Percentiles rank a stretch among this genome's conserved stretches.
Evolutionary conservation across 2,113 vertebrate species (phyloP).

Genomic region (Cephalopholis sonnerati): DNA sequence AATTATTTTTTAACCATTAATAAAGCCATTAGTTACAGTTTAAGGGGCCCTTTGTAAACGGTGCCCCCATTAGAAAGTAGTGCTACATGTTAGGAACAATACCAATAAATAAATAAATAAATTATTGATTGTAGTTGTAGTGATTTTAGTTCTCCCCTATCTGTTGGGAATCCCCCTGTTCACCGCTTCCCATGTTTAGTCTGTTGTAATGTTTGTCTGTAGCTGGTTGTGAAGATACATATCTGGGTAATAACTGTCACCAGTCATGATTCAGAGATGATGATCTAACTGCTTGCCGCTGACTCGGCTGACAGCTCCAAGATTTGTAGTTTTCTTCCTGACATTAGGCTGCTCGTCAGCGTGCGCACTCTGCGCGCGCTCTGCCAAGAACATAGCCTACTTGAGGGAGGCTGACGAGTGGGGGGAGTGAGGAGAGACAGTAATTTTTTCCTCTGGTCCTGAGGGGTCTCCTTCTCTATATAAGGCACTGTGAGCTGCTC

Average conservation of each 20-base stretch:
- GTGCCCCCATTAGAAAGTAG: neutral
- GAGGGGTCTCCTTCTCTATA: conserved; percentile 84
- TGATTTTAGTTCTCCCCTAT: neutral
- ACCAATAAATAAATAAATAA: no score
- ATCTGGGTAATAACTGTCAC: conserved; percentile 8
- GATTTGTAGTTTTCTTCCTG: conserved; percentile 39
- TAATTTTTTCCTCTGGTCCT: conserved; percentile 61
- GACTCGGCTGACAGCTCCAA: conserved; percentile 21
- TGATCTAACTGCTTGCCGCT: conserved; percentile 3
- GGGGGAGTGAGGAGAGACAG: conserved; percentile 60
- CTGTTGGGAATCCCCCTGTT: no score
- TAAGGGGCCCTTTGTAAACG: neutral
- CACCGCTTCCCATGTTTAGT: neutral
- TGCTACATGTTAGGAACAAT: neutral
- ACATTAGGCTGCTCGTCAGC: conserved; percentile 32
- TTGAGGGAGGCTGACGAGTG: conserved; percentile 52
- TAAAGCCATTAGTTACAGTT: neutral
- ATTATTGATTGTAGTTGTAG: no score
- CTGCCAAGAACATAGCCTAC: conserved; percentile 77
- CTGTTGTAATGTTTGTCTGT: neutral
- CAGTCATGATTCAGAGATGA: conserved; percentile 11
- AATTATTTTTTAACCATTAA: neutral
- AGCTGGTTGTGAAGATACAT: neutral
- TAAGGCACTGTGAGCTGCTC: conserved; percentile 77
- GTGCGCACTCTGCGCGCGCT: conserved; percentile 25